Base-by-base conservation (phyloP, 2,888 invertebrate species). In the Balanococcus diminutus region DNA sequence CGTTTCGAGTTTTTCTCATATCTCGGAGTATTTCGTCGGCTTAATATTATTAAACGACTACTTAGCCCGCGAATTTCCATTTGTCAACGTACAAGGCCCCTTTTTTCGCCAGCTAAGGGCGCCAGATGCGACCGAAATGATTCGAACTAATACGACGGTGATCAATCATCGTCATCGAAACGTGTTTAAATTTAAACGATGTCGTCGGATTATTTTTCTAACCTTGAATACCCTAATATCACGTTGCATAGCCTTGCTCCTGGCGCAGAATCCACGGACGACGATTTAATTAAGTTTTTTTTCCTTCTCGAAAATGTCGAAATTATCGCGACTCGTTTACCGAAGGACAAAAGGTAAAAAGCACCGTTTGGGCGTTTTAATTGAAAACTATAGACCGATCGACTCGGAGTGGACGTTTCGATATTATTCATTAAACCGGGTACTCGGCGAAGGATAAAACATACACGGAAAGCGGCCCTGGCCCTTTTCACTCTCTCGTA, bases 101-200 rank as follows among this genome's bases (percentile, higher is more conserved):
- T 25, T 25, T 16, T 14, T n/a, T n/a, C n/a, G n/a, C n/a, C n/a
- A n/a, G 14, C 1, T 22, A 36, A 32, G 36, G 36, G 75, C 75
- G 75, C 75, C 75, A 79, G 75, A 79, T 79, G 75, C 19, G 67
- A 19, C 75, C 56, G 8, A 56, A 56, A 56, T 56, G 9, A 56
- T 22, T 5, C 22, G 51, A n/a, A 16, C n/a, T 56, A 56, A 56
- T 56, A 36, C 36, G 28, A 79, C 5, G 28, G 75, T 79, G 36
- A 79, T 79, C 75, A 79, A 79, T 79, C 75, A 79, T 25, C 32
- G 75, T 79, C 75, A 79, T 36, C 36, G 75, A 79, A 79, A 79
- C 28, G 25, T 79, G 75, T 36, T 79, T 79, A 79, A 79, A 79
- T 79, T 79, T 79, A 32, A 79, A 67, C 16, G 67, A 28, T 67